phyloP scores from a whole-genome alignment of 2,888 invertebrate genomes.

The Barypeithes pellucidus region DNA sequence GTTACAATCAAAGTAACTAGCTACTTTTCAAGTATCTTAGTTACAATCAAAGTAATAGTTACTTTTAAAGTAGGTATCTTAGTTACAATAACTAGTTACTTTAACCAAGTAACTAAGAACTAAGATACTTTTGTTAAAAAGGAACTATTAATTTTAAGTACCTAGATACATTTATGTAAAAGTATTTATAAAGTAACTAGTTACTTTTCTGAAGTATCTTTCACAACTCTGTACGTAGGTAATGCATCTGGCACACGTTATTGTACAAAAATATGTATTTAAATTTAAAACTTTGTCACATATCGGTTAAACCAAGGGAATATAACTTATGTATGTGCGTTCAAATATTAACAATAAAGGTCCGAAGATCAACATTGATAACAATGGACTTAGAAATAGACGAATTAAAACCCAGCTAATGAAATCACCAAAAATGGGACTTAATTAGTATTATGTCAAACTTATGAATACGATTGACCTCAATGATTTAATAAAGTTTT shows the following conservation, averaged over 20 bases:
- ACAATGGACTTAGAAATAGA: constrained; percentile 13
- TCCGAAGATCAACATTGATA: background rate
- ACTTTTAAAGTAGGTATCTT: no score
- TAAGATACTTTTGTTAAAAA: no score
- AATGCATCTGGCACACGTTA: background rate
- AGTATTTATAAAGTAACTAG: no score
- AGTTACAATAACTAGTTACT: no score
- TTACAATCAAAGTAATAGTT: no score
- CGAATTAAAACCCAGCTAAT: background rate
- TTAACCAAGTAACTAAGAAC: no score
- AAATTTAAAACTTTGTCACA: background rate
- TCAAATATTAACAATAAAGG: constrained; percentile 20
- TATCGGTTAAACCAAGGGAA: background rate
- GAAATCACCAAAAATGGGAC: background rate
- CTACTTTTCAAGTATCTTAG: no score
- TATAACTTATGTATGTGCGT: background rate
- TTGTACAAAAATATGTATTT: background rate
- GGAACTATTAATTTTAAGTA: no score
- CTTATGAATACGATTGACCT: background rate
- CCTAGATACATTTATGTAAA: no score
- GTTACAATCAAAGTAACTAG: no score
- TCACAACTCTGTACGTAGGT: no score
- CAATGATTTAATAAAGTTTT: background rate
- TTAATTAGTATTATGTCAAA: background rate
- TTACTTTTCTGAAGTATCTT: no score